These are phyloP conservation scores for Drosophila rubida DNA, from an alignment of 2,888 invertebrate genomes.

Conservation along the genomic window DNA sequence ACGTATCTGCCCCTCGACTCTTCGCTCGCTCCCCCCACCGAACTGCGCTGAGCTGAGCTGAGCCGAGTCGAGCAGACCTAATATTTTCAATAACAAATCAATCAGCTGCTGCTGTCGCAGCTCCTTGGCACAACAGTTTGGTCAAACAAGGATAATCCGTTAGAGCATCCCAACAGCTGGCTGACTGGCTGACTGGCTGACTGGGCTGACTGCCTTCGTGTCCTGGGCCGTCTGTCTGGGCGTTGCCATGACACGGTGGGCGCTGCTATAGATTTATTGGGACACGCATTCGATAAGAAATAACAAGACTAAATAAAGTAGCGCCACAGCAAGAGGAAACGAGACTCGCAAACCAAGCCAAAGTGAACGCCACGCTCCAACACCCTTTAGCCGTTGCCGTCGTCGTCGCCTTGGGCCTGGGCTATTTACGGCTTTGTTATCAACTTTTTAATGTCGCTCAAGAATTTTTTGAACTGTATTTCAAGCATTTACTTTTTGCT, in stretches of 20 bases:
- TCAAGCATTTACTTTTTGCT: conserved; percentile 33
- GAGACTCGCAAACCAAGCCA: background rate
- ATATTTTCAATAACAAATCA: conserved; percentile 80
- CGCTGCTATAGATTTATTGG: conserved; percentile 73
- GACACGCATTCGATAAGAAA: conserved; percentile 74
- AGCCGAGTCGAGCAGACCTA: conserved; percentile 60
- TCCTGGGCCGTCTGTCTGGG: conserved; percentile 3
- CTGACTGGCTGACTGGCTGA: too few relatives aligned
- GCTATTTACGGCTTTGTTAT: conserved; percentile 43
- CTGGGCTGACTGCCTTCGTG: conserved; percentile 35
- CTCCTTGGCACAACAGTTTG: conserved; percentile 37
- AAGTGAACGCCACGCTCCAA: conserved; percentile 33
- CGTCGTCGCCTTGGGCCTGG: background rate
- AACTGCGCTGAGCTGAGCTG: conserved; percentile 2
- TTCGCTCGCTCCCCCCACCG: background rate
- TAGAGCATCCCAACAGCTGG: conserved; percentile 47
- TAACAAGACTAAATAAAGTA: conserved; percentile 26
- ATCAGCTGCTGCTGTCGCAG: conserved; percentile 56
- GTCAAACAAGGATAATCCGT: conserved; percentile 78
- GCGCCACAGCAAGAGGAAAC: conserved; percentile 4
- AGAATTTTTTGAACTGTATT: conserved; percentile 34
- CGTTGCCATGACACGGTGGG: conserved; percentile 20
- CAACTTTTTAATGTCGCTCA: conserved; percentile 57
- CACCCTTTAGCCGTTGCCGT: conserved; percentile 17
- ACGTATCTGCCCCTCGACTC: conserved; percentile 37